Evolutionary conservation across 2,797 vertebrate genomes (phyloP).

Genomic region (Chelon labrosus): DNA sequence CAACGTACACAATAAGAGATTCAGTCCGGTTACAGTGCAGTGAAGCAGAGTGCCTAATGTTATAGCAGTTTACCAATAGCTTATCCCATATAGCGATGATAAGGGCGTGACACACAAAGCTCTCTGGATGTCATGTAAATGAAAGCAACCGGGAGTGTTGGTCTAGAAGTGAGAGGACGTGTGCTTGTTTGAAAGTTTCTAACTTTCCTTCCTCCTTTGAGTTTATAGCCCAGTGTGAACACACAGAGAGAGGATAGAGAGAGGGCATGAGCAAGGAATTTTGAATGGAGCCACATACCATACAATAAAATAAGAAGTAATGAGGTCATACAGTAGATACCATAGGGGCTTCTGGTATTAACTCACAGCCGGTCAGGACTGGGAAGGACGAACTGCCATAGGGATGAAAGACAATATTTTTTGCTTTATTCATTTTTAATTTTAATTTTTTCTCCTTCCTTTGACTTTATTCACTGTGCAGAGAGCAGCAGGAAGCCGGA

Average conservation of each 20-base stretch:
- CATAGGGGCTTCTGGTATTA: background rate
- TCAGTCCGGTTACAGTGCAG: conserved; percentile 27
- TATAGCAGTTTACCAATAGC: conserved; percentile 17
- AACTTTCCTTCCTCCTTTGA: background rate
- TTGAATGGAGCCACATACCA: background rate
- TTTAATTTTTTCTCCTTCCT: background rate
- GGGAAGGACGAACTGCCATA: background rate
- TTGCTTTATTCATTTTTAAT: background rate
- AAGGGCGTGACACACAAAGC: conserved; percentile 13
- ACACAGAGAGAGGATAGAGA: background rate
- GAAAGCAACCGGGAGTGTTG: conserved; percentile 8
- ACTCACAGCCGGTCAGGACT: background rate
- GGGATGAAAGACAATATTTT: background rate
- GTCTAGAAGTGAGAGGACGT: background rate
- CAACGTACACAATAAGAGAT: conserved; percentile 41
- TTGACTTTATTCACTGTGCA: background rate
- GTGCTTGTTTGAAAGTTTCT: conserved; percentile 10
- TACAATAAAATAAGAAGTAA: background rate
- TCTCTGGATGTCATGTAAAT: conserved; percentile 32
- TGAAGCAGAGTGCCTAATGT: conserved; percentile 14
- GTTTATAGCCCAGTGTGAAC: background rate
- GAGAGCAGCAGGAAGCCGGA: no score
- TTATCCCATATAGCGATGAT: conserved; percentile 28
- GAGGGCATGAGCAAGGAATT: background rate
- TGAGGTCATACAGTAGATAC: background rate